phyloP scores from a whole-genome alignment of 1,140 invertebrate species.

The Ips nitidus region DNA sequence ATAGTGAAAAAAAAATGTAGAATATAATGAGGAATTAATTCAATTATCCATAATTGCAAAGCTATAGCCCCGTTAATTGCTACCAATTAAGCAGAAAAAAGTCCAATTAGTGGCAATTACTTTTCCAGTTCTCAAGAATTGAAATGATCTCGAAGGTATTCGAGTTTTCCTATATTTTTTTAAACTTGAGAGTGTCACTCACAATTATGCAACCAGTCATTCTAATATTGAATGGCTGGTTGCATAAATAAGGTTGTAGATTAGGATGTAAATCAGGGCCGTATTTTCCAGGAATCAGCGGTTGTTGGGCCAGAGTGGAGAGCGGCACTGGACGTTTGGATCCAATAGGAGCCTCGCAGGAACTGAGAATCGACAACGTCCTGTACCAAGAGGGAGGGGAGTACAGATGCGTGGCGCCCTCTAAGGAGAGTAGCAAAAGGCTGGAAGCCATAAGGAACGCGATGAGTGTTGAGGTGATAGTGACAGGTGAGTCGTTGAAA shows the following conservation, averaged over 20 bases:
- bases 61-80: constrained; percentile 10
- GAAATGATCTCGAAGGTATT: not conserved
- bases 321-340: constrained; percentile 61
- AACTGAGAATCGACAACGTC: constrained; percentile 65
- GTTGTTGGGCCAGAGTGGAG: constrained; percentile 60
- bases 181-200: too few relatives aligned
- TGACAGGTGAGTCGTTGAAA: constrained; percentile 53
- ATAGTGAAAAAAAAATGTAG: constrained; percentile 3
- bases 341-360: constrained; percentile 63
- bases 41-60: constrained; percentile 20
- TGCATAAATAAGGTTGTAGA: too few relatives aligned
- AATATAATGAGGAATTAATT: not conserved
- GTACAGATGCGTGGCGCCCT: constrained; percentile 70
- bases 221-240: not conserved
- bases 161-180: too few relatives aligned
- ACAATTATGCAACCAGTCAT: too few relatives aligned
- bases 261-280: too few relatives aligned
- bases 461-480: constrained; percentile 53
- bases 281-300: constrained; percentile 53
- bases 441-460: constrained; percentile 54
- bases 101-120: constrained; percentile 17
- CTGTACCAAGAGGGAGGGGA: constrained; percentile 76
- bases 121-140: not conserved
- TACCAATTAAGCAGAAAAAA: constrained; percentile 19
- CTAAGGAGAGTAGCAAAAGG: constrained; percentile 56